Percentiles rank a stretch among this genome's conserved stretches.
phyloP scores from a whole-genome alignment of 1,140 invertebrate species.

The Leptinotarsa undecemlineata region DNA sequence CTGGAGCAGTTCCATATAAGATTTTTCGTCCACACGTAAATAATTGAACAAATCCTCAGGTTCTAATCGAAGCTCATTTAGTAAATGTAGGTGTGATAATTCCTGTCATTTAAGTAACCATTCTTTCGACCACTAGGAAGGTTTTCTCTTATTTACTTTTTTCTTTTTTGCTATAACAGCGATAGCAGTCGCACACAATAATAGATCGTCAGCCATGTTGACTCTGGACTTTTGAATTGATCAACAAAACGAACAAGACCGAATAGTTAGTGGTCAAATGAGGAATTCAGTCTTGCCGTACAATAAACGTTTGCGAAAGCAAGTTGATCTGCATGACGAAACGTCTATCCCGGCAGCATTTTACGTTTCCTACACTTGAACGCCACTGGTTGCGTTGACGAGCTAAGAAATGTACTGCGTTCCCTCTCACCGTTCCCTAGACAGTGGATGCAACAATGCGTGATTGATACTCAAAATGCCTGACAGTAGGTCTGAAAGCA shows the following conservation, averaged over 20 bases:
- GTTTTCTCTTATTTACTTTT: constrained; percentile 22
- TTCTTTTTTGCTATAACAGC: constrained; percentile 10
- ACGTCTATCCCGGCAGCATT: constrained; percentile 14
- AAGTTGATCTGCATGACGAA: constrained; percentile 17
- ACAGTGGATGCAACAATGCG: no score
- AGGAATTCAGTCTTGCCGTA: constrained; percentile 18
- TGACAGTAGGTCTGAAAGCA: no score
- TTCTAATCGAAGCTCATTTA: constrained; percentile 42
- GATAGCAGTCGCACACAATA: constrained; percentile 8
- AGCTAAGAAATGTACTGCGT: no score
- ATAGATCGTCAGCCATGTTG: constrained; percentile 20
- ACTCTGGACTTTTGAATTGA: neutral
- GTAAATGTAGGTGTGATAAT: constrained; percentile 26
- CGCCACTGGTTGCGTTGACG: no score
- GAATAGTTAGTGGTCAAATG: constrained; percentile 16
- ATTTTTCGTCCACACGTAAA: constrained; percentile 39
- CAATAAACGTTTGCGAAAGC: constrained; percentile 12
- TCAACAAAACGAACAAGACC: constrained; percentile 12
- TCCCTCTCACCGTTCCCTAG: no score
- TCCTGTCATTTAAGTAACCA: constrained; percentile 29
- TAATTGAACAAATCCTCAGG: constrained; percentile 42
- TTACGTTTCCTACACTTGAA: no score
- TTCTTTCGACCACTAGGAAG: constrained; percentile 17
- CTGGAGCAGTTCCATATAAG: constrained; percentile 41
- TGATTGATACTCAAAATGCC: no score